phyloP scores from a whole-genome alignment of 2,888 invertebrate genomes.

The Teleiodes luculella region DNA sequence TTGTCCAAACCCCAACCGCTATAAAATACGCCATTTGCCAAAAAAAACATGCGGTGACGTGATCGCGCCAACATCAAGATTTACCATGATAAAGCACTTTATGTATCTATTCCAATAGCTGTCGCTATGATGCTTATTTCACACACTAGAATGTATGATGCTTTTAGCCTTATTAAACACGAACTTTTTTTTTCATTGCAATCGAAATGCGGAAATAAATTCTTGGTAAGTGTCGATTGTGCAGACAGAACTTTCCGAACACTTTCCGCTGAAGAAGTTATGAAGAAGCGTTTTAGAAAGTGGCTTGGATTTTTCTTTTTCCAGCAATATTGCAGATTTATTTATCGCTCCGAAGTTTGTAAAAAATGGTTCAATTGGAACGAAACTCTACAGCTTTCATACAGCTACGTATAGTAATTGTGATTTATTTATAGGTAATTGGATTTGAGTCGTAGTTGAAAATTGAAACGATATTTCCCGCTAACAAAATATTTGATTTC shows the following conservation, averaged over 20 bases:
- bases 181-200: conserved; percentile 11
- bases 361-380: conserved; percentile 34
- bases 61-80: conserved; percentile 29
- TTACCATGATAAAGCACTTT: conserved; percentile 23
- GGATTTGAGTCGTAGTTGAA: conserved; percentile 26
- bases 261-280: conserved; percentile 24
- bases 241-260: conserved; percentile 23
- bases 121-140: conserved; percentile 5
- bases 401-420: conserved; percentile 27
- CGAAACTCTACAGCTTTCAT: conserved; percentile 26
- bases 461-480: conserved; percentile 23
- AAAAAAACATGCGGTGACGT: conserved; percentile 44
- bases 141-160: conserved; percentile 12
- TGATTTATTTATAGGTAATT: conserved; percentile 28
- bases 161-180: conserved; percentile 12
- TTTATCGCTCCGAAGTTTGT: conserved; percentile 35
- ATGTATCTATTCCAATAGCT: conserved; percentile 17
- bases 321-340: conserved; percentile 31
- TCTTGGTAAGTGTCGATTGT: background rate
- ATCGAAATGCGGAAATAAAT: conserved; percentile 14
- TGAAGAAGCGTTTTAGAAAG: conserved; percentile 18
- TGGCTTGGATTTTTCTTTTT: conserved; percentile 20
- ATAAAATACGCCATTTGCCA: conserved; percentile 55
- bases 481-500: background rate
- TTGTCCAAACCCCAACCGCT: conserved; percentile 47